A percentile compares a stretch with the other conserved stretches of the same genome.
phyloP scores from a whole-genome alignment of 2,888 invertebrate genomes.

The Tetramorium bicarinatum region DNA sequence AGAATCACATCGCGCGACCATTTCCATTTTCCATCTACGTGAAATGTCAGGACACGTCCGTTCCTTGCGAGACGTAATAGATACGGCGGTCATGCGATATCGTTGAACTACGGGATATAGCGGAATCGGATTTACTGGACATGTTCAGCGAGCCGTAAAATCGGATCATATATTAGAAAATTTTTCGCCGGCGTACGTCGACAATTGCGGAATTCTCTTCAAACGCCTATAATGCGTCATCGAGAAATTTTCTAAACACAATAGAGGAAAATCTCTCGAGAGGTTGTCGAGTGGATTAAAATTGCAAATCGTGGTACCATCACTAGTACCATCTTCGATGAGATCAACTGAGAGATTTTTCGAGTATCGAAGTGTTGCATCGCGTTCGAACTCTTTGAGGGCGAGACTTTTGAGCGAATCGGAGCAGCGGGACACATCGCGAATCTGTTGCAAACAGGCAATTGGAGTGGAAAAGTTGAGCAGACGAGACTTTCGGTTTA shows the following conservation, averaged over 20 bases:
- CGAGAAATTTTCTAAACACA: slow-evolving; percentile 20
- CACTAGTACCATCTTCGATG: background rate
- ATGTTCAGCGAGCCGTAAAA: slow-evolving; percentile 71
- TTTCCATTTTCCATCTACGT: slow-evolving; percentile 66
- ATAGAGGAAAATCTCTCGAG: slow-evolving; percentile 46
- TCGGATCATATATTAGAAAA: slow-evolving; percentile 74
- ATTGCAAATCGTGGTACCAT: background rate
- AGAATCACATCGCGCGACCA: slow-evolving; percentile 63
- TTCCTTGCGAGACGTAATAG: slow-evolving; percentile 63
- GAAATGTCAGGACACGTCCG: slow-evolving; percentile 66
- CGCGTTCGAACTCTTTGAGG: slow-evolving; percentile 58
- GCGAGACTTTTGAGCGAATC: slow-evolving; percentile 6
- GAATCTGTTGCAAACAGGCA: slow-evolving; percentile 61
- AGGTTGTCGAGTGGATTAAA: slow-evolving; percentile 26
- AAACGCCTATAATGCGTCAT: background rate
- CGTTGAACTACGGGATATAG: slow-evolving; percentile 67
- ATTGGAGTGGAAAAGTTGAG: slow-evolving; percentile 78
- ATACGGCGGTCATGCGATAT: slow-evolving; percentile 67
- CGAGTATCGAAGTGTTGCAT: slow-evolving; percentile 43
- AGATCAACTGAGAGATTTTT: slow-evolving; percentile 50
- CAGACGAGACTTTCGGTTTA: slow-evolving; percentile 75
- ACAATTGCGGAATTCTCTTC: background rate
- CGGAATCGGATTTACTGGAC: slow-evolving; percentile 72
- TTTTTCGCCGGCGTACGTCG: slow-evolving; percentile 60
- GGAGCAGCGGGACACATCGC: slow-evolving; percentile 11